phyloP scores from a whole-genome alignment of 2,113 vertebrate genomes.

The Ctenodactylus gundi region DNA sequence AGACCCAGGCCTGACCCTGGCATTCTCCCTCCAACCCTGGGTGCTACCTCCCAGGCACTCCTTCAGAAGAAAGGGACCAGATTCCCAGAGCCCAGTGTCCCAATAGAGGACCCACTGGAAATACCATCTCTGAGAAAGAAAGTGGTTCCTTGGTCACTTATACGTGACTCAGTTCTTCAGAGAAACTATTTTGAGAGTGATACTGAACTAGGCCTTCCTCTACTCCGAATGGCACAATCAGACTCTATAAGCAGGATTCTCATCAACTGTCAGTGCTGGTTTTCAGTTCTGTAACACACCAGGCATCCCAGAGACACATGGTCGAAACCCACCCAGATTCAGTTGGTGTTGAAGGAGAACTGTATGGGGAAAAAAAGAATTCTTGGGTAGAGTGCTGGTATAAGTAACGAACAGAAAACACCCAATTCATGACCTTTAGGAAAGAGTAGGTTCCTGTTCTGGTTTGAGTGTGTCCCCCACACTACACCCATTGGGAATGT shows the following conservation, averaged over 20 bases:
- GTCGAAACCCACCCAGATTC: neutral
- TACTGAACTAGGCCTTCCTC: neutral
- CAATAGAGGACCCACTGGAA: neutral
- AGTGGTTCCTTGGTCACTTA: neutral
- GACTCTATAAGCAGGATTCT: neutral
- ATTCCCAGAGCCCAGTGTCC: neutral
- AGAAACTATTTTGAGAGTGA: neutral
- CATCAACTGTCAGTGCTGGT: neutral
- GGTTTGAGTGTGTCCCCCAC: neutral
- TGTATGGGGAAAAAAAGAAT: neutral
- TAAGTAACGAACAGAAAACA: neutral
- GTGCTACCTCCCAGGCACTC: neutral
- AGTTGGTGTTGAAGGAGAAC: neutral
- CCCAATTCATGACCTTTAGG: neutral
- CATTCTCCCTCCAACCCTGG: neutral
- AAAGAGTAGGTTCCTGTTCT: neutral
- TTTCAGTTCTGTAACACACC: neutral
- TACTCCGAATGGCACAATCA: neutral
- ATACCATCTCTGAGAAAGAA: neutral
- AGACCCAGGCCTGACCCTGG: neutral
- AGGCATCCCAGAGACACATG: neutral
- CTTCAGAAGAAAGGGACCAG: neutral
- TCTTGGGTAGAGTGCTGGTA: neutral
- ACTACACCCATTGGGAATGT: neutral
- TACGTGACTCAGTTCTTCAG: neutral